Evolutionary conservation across 64 coral and sea anemone genomes (phyloP), one percentile per base, ranked within the genome.

Genomic region (Pocillopora verrucosa): DNA sequence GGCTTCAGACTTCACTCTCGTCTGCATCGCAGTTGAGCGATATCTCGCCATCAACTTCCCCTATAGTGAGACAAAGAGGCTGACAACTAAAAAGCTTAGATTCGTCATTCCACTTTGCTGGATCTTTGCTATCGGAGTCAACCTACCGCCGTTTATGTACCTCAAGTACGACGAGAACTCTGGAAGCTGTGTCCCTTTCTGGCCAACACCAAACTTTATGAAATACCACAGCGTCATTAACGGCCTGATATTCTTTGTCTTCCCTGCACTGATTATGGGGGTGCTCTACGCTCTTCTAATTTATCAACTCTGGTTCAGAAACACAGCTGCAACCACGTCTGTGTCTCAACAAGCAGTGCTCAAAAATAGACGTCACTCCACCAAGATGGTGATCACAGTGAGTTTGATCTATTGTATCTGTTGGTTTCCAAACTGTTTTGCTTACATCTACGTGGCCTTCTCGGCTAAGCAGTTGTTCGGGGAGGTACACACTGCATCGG

Each of bases 371-470:
- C 36, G 13, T 9, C 45, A 87, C 35, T 61, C 65, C 11, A 87
- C 84, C n/a, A 87, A 87, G 35, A 87, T 82, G 79, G 79, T 82
- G 10, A 57, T 82, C 25, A 82, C 79, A 13, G 79, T 82, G 59
- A 61, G 58, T 35, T 34, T 82, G 25, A 61, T 82, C 16, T 82
- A 61, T 61, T 82, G 59, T 30, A 62, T 82, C 13, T 34, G 14
- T 22, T 82, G 80, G 80, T 30, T 82, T 1, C 80, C 80, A 4
- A 82, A 82, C 58, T 61, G 60, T 16, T 58, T 82, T 22, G 64
- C 80, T 16, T 82, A 82, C 64, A 58, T 61, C 5, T 58, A 36
- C 13, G 16, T 34, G 1, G 58, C 59, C 58, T 82, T 35, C 80
- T 61, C 58, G 16, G 59, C 60, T 16, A 57, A 59, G 64, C 12